These are phyloP conservation scores for Oreortyx pictus DNA, from an alignment of 2,797 vertebrate genomes.

Conservation along the genomic window DNA sequence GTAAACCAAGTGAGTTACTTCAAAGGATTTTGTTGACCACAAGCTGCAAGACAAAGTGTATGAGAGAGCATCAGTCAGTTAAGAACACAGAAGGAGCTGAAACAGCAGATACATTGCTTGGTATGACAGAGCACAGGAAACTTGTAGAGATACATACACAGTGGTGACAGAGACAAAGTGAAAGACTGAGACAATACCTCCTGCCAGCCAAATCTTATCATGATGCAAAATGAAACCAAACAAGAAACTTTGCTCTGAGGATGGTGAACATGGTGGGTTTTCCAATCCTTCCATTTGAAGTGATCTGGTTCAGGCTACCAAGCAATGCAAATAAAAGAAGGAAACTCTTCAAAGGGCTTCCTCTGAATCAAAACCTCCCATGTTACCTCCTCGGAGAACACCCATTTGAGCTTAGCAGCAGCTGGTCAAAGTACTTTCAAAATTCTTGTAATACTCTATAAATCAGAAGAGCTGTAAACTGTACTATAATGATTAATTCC, in stretches of 20 bases:
- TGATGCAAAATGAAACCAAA: not conserved
- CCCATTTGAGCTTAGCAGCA: not conserved
- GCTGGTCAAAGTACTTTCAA: not conserved
- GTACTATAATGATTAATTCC: not conserved
- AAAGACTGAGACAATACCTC: not conserved
- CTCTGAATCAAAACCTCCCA: not conserved
- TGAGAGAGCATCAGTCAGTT: not conserved
- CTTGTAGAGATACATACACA: not conserved
- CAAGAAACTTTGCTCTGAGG: not conserved
- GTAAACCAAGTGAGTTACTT: not conserved
- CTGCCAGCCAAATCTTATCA: not conserved
- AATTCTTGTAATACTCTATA: not conserved
- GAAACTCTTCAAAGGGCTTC: not conserved
- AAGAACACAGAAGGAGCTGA: not conserved
- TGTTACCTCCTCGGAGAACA: rapidly evolving
- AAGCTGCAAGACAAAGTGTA: not conserved
- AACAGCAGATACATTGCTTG: not conserved
- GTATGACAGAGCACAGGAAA: rapidly evolving
- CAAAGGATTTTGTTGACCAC: not conserved
- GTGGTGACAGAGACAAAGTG: not conserved
- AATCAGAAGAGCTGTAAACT: not conserved
- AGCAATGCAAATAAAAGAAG: not conserved
- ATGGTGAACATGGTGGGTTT: not conserved
- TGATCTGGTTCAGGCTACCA: not conserved
- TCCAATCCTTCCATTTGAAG: not conserved